Percentiles rank a stretch among this genome's conserved stretches.
Conservation (phyloP, 2,797 vertebrate genomes). For the Myioborus miniatus region DNA sequence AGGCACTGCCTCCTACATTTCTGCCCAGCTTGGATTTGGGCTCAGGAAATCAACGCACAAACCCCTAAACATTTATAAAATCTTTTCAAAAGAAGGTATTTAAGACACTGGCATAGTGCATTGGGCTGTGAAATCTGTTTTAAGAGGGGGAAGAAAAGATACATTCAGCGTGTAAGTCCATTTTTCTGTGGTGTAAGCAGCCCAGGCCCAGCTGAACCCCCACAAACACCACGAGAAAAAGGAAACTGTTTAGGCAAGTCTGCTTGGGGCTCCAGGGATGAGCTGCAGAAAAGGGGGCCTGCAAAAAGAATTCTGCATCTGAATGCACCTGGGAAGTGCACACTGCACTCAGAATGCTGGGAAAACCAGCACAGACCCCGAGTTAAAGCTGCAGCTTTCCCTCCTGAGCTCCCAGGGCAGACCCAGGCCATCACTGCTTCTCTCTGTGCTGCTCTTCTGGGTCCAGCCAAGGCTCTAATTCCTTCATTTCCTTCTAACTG, state of each 20-base stretch:
- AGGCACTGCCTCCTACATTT: background rate
- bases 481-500: background rate
- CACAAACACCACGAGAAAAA: fast-evolving
- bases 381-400: background rate
- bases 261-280: background rate
- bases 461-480: background rate
- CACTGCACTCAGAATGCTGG: background rate
- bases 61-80: background rate
- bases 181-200: background rate
- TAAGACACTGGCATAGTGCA: constrained; percentile 21
- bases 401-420: background rate
- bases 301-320: background rate
- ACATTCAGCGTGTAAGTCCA: background rate
- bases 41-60: background rate
- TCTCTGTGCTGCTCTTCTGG: background rate
- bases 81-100: background rate
- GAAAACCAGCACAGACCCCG: fast-evolving
- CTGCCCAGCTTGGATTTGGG: background rate
- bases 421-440: background rate
- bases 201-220: background rate
- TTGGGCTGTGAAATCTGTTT: background rate
- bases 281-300: fast-evolving
- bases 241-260: background rate
- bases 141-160: background rate
- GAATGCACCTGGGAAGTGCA: background rate